Evolutionary conservation across 2,888 invertebrate genomes (phyloP), one percentile per base, ranked within the genome.

Genomic region (Melitaea athalia): DNA sequence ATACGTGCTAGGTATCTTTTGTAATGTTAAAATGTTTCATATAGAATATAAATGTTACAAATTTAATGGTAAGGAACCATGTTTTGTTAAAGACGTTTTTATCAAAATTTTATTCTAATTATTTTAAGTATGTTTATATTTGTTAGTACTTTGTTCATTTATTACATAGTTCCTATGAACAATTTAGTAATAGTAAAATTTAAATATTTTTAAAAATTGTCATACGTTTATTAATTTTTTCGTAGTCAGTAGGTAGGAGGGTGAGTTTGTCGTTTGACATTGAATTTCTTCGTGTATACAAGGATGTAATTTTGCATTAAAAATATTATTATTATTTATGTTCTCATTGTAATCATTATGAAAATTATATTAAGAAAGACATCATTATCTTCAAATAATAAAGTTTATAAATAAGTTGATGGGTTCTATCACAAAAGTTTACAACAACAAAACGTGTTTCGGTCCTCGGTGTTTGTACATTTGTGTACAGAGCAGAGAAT

Each of bases 401-500:
- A 63, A 59, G 65, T 6, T 38, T 38, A 55, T 55, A 50, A 8
- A 49, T 55, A 6, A 12, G 33, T 31, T 55, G n/a, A 15, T 7
- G 3, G 7, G 3, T 55, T 31, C 55, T 8, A n/a, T 59, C 61
- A 17, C 33, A 17, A 53, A 31, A 31, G 65, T 45, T 59, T 45
- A 59, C 63, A 43, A 63, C 47, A 49, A 60, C 49, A 52, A 63
- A 69, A 70, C 64, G 65, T 70, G 66, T 66, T 67, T 43, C 63
- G 47, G 63, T 66, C 69, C 55, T 49, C 62, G 52, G 67, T 61
- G 61, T 70, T 67, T 47, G 45, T 64, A 65, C 59, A 70, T 67
- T 70, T 68, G 49, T 33, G 61, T 60, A 70, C 63, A 66, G 64
- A 47, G 65, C 15, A 63, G 61, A 50, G 60, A 70, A 64, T 47